Evolutionary conservation across 2,113 vertebrate species (phyloP).

Genomic region (Gasterosteus nipponicus): DNA sequence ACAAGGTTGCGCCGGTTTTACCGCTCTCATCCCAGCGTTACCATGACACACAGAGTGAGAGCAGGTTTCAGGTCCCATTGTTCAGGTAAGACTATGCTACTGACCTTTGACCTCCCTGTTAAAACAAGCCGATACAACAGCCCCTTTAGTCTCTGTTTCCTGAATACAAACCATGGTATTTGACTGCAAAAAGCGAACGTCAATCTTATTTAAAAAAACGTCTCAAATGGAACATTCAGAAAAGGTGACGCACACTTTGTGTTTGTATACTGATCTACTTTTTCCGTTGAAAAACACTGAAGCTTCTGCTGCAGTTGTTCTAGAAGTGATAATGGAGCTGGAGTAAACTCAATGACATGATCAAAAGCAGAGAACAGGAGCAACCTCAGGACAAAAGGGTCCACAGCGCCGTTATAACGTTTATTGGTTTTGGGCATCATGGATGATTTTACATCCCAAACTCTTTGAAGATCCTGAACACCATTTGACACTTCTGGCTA

Average conservation of each 20-base stretch:
- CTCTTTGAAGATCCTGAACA: neutral
- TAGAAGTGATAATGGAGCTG: conserved; percentile 37
- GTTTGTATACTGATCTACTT: conserved; percentile 70
- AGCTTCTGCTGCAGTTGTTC: conserved; percentile 39
- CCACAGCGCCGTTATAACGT: conserved; percentile 13
- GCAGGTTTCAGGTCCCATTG: neutral
- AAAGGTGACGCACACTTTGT: conserved; percentile 10
- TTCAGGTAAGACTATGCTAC: no score
- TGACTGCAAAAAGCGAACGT: neutral
- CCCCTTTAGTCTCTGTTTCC: neutral
- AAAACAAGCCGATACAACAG: neutral
- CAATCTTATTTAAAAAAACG: neutral
- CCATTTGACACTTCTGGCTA: neutral
- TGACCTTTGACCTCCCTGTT: conserved; percentile 23
- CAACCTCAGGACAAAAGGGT: conserved; percentile 45
- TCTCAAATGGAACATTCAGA: neutral
- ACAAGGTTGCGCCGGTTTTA: neutral
- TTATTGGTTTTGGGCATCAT: neutral
- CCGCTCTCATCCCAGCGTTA: neutral
- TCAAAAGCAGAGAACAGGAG: conserved; percentile 49
- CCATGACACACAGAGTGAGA: neutral
- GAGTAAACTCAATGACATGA: conserved; percentile 38
- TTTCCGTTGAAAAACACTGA: conserved; percentile 46
- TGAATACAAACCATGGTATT: neutral
- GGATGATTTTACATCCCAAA: neutral